These are phyloP conservation scores for Plecturocebus donacophilus DNA, from an alignment of 2,113 vertebrate species.

Conservation along the genomic window DNA sequence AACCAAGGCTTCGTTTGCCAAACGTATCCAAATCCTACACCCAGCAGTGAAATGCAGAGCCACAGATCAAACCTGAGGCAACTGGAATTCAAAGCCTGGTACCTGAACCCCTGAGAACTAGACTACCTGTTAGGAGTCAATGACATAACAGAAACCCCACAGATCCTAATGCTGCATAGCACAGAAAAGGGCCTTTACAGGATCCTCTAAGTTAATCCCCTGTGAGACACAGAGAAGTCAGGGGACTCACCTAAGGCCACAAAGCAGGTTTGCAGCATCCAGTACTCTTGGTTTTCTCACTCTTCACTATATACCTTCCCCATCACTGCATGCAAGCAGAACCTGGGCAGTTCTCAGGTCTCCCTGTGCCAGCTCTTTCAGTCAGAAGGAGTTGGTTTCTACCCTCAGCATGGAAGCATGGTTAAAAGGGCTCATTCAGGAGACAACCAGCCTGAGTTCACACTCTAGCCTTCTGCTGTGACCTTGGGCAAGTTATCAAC, in stretches of 20 bases:
- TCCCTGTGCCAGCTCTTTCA: not conserved
- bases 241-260: not conserved
- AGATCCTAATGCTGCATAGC: not conserved
- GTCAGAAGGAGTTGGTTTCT: not conserved
- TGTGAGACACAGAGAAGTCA: not conserved
- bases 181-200: not conserved
- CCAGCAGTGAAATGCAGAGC: not conserved
- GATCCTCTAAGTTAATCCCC: not conserved
- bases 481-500: not conserved
- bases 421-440: not conserved
- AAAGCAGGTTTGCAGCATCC: not conserved
- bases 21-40: not conserved
- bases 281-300: not conserved
- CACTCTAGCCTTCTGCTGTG: not conserved
- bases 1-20: not conserved
- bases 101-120: not conserved
- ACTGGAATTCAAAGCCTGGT: not conserved
- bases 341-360: not conserved
- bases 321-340: not conserved
- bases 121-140: not conserved
- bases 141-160: not conserved
- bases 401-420: not conserved
- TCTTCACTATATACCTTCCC: not conserved
- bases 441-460: not conserved
- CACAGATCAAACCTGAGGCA: not conserved